Evolutionary conservation across 92 coral and sea anemone genomes (phyloP).

Genomic region (Porites rus): DNA sequence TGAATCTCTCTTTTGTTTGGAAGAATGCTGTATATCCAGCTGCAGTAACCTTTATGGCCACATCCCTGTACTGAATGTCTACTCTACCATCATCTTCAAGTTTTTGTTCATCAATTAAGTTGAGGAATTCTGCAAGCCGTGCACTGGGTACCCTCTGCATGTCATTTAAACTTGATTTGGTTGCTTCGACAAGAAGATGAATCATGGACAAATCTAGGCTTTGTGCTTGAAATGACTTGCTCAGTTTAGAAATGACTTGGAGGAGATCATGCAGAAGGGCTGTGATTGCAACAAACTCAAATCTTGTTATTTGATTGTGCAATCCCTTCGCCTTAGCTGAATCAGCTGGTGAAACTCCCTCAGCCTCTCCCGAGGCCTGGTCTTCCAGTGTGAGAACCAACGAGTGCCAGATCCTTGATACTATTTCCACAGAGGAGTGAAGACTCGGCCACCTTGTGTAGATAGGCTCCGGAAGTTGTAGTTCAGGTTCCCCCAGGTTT

Average conservation of each 20-base stretch:
- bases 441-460: neutral
- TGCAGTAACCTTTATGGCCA: neutral
- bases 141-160: neutral
- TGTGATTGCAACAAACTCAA: neutral
- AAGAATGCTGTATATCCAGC: neutral
- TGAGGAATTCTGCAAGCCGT: neutral
- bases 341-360: neutral
- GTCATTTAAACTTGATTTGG: neutral
- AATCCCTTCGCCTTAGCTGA: neutral
- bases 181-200: neutral
- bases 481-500: neutral
- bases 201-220: neutral
- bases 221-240: neutral
- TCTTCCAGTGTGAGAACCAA: slow-evolving; percentile 3
- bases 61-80: neutral
- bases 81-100: neutral
- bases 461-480: neutral
- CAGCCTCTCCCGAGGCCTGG: slow-evolving; percentile 4
- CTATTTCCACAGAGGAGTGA: neutral
- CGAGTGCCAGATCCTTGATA: neutral
- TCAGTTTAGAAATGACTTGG: neutral
- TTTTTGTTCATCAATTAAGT: neutral
- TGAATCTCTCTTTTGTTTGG: neutral
- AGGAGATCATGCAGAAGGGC: neutral
- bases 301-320: neutral